Evolutionary conservation across 2,113 vertebrate genomes (phyloP), one percentile per base, ranked within the genome.

Genomic region (Centropus unirufus): DNA sequence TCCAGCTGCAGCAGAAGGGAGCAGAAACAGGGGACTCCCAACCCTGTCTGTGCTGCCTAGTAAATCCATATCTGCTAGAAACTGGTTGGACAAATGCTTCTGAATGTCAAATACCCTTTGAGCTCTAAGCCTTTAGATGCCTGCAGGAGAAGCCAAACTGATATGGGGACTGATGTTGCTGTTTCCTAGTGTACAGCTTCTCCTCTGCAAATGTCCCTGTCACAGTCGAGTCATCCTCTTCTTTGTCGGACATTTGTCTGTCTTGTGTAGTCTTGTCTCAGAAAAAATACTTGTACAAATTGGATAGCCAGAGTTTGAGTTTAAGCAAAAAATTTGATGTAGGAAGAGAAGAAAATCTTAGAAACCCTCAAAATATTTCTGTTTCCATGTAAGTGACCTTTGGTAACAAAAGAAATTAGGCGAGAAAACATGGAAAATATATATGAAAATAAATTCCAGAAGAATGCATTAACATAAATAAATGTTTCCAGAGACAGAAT

Each of bases 351-450:
- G 46, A 92, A 93, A 83, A 90, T 55, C 6, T 87, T 87, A 89
- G 90, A 92, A 93, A 88, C 83, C 1, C 83, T 89, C 93, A 92
- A 93, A 95, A 96, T 96, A 86, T 93, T 95, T 96, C 83, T 92
- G 88, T 92, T 94, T 94, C 83, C 55, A 81, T 92, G 85, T 69
- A 74, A 86, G 79, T 80, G 92, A 69, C 72, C 67, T 96, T 88
- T 80, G 83, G 90, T 69, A 92, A 92, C 92, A 93, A 96, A 96
- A 93, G 93, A 73, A 94, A 96, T 89, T 89, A 91, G 57, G 42
- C 24, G n/a, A 61, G 27, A 54, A 95, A 94, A 86, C 92, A 93
- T 42, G 54, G 85, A 91, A 94, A 95, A 94, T 77, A 80, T 63
- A 94, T 88, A 74, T 40, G 83, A 66, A 80, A 91, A 92, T 21